These are phyloP conservation scores for Cheilosia variabilis DNA, from an alignment of 2,888 invertebrate species.

Conservation along the genomic window DNA sequence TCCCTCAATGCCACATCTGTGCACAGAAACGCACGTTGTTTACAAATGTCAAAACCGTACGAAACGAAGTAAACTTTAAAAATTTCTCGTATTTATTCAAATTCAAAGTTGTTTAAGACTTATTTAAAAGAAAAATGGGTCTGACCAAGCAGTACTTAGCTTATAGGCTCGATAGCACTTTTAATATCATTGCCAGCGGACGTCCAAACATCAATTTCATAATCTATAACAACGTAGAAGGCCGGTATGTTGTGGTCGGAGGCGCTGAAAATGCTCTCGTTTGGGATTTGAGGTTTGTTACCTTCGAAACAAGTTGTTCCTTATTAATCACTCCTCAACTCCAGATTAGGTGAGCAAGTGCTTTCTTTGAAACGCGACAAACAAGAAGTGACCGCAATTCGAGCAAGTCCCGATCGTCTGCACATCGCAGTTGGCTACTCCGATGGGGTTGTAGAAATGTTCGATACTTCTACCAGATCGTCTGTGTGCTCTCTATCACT, in stretches of 20 bases:
- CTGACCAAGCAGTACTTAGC: slow-evolving; percentile 97
- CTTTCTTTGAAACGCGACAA: slow-evolving; percentile 92
- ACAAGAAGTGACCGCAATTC: slow-evolving; percentile 90
- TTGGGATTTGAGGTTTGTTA: slow-evolving; percentile 92
- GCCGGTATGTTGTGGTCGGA: slow-evolving; percentile 94
- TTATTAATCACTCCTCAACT: background rate
- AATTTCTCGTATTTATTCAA: background rate
- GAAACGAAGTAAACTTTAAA: background rate
- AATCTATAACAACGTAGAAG: slow-evolving; percentile 89
- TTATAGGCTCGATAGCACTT: slow-evolving; percentile 92
- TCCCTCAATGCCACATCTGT: slow-evolving; percentile 2
- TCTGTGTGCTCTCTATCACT: slow-evolving; percentile 88
- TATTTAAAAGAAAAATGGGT: slow-evolving; percentile 87
- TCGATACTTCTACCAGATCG: slow-evolving; percentile 90
- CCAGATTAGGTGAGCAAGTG: slow-evolving; percentile 85
- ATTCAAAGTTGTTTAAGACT: background rate
- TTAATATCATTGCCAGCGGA: slow-evolving; percentile 93
- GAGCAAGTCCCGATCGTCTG: slow-evolving; percentile 89
- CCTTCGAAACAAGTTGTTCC: background rate
- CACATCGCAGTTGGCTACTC: slow-evolving; percentile 95
- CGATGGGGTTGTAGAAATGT: slow-evolving; percentile 94
- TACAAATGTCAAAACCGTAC: slow-evolving; percentile 53
- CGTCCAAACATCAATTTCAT: slow-evolving; percentile 93
- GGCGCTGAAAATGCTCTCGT: slow-evolving; percentile 96
- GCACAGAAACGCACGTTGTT: slow-evolving; percentile 45